Evolutionary conservation across 2,113 vertebrate genomes (phyloP).

Genomic region (Rhinolophus ferrumequinum): DNA sequence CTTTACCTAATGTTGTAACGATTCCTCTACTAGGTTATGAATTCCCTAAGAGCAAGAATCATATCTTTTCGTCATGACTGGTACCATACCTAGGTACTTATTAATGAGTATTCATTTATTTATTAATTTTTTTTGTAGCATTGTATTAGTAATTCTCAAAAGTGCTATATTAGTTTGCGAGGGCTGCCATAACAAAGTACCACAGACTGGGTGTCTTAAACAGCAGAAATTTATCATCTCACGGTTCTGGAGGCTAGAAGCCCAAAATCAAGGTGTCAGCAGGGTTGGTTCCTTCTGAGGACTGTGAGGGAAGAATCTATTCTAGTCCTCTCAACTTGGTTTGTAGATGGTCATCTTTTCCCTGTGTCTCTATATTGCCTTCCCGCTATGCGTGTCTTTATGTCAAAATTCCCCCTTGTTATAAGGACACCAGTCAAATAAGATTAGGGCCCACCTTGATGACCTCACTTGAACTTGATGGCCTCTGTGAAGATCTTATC

Average conservation of each 20-base stretch:
- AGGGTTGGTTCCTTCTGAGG: background rate
- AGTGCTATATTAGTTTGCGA: background rate
- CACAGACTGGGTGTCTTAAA: background rate
- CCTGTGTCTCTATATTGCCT: background rate
- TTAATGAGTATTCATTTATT: background rate
- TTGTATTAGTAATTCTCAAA: slow-evolving; percentile 11
- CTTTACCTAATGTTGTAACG: background rate
- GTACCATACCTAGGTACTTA: background rate
- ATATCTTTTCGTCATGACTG: background rate
- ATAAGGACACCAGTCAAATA: background rate
- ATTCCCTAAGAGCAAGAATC: background rate
- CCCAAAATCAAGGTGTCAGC: background rate
- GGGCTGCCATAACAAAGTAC: background rate
- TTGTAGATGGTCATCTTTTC: background rate
- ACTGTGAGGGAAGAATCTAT: background rate
- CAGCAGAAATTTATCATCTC: background rate
- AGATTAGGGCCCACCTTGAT: background rate
- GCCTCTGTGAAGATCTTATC: background rate
- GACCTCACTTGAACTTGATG: background rate
- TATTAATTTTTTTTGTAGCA: background rate
- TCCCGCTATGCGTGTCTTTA: background rate
- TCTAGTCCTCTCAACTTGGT: background rate
- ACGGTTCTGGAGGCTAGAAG: background rate
- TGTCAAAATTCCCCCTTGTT: background rate
- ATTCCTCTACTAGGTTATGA: background rate